These are phyloP conservation scores for Mugil cephalus DNA, from an alignment of 2,113 vertebrate genomes.

Conservation along the genomic window DNA sequence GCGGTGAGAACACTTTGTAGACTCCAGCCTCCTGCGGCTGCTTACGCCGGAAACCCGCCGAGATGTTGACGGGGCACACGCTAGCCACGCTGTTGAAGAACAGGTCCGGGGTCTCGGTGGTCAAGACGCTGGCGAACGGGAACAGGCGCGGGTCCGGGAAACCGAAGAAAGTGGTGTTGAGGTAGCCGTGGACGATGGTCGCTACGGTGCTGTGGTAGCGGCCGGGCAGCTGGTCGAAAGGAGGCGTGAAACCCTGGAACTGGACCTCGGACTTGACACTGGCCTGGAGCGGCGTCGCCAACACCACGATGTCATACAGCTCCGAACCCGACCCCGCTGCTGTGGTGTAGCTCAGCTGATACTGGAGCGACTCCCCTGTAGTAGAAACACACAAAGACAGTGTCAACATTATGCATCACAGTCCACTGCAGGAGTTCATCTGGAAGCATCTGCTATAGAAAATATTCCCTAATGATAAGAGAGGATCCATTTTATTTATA, in stretches of 20 bases:
- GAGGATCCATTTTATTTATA: too few species aligned
- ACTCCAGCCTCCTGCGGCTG: slow-evolving; percentile 95
- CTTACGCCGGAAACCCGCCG: slow-evolving; percentile 89
- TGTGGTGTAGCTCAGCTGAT: slow-evolving; percentile 88
- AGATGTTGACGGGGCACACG: slow-evolving; percentile 94
- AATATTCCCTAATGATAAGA: too few species aligned
- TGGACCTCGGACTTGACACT: slow-evolving; percentile 83
- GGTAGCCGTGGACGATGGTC: slow-evolving; percentile 95
- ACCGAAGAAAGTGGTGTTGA: slow-evolving; percentile 96
- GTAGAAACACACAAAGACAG: slow-evolving; percentile 17
- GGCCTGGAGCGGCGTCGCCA: slow-evolving; percentile 90
- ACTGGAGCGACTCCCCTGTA: slow-evolving; percentile 87
- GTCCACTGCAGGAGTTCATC: too few species aligned
- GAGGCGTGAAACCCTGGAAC: slow-evolving; percentile 88
- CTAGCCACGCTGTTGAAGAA: slow-evolving; percentile 93
- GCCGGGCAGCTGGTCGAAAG: slow-evolving; percentile 81
- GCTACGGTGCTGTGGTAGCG: slow-evolving; percentile 90
- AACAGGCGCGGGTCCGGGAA: slow-evolving; percentile 96
- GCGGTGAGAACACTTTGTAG: slow-evolving; percentile 93
- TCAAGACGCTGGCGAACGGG: slow-evolving; percentile 92
- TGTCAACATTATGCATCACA: too few species aligned
- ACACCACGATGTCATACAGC: slow-evolving; percentile 93
- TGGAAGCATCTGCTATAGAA: background rate
- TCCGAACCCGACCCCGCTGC: slow-evolving; percentile 77
- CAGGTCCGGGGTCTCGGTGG: slow-evolving; percentile 86